Conservation (phyloP, 2,797 vertebrate species). For the Characodon lateralis region DNA sequence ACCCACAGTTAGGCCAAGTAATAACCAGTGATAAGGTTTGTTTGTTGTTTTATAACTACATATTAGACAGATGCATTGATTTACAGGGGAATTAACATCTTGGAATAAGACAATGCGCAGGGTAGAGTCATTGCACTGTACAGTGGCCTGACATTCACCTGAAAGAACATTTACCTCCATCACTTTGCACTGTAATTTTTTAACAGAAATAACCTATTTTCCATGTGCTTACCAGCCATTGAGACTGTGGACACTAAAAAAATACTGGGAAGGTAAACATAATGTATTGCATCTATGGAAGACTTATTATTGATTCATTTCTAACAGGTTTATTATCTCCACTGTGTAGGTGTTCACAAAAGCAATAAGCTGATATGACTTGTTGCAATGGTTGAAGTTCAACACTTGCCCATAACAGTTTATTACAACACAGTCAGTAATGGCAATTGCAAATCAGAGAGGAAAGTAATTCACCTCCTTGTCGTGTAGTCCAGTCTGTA, state of each 20-base stretch:
- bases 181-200: not conserved
- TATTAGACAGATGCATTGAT: constrained; percentile 22
- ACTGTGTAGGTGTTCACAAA: not conserved
- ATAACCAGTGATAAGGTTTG: constrained; percentile 34
- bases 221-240: not conserved
- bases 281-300: not conserved
- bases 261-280: not conserved
- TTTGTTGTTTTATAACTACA: constrained; percentile 31
- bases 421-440: not conserved
- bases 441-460: not conserved
- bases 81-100: constrained; percentile 10
- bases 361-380: constrained; percentile 3
- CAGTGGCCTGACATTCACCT: constrained; percentile 1
- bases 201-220: not conserved
- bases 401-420: not conserved
- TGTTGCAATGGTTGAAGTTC: not conserved
- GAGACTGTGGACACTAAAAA: not conserved
- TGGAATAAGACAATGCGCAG: not conserved
- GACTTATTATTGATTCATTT: constrained; percentile 1
- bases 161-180: not conserved
- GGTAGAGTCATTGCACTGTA: not conserved
- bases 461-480: not conserved
- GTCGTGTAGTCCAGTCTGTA: not conserved
- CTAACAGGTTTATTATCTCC: not conserved
- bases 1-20: constrained; percentile 14